Evolutionary conservation across 2,113 vertebrate genomes (phyloP), one percentile per base, ranked within the genome.

Genomic region (Xenopus borealis): DNA sequence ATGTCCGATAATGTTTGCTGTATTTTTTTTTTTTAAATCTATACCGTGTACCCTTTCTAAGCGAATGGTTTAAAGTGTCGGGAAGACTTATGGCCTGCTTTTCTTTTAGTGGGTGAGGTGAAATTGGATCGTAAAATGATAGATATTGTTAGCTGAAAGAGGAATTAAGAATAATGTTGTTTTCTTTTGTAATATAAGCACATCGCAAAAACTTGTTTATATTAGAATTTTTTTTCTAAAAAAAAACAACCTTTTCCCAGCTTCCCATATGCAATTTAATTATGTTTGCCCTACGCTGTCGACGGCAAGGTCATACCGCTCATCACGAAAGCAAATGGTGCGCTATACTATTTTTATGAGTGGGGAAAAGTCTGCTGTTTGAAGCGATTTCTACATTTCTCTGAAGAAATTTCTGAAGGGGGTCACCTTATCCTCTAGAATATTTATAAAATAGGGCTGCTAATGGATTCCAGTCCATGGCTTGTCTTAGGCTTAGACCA

Each of bases 111-210:
- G 18, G 58, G 58, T 10, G 20, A 61, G 58, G 58, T 61, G 58
- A 61, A 61, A 61, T 20, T 61, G 58, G 20, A 61, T 20, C 58
- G 14, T 61, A 61, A 61, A 61, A 61, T 61, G 58, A 27, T 61
- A 61, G 58, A 61, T 23, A 61, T 23, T 27, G 58, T 61, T 61
- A 23, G 58, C 58, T 6, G 58, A 11, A 11, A 61, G 58, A 61
- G 18, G 13, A 20, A 20, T 61, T 61, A 61, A 61, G 18, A 61
- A 23, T 20, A 23, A 20, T 20, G 58, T 61, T 61, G 8, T 19
- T 61, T 61, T 61, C 58, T 23, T 61, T 23, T 27, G 18, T 27
- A 20, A 10, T 61, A 27, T 61, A 27, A 61, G 19, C 18, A 20
- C 58, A 61, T 27, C 58, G 13, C 18, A 61, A 27, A 61, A 20